Conservation (phyloP, 2,888 invertebrate genomes). For the Athetis lepigone region DNA sequence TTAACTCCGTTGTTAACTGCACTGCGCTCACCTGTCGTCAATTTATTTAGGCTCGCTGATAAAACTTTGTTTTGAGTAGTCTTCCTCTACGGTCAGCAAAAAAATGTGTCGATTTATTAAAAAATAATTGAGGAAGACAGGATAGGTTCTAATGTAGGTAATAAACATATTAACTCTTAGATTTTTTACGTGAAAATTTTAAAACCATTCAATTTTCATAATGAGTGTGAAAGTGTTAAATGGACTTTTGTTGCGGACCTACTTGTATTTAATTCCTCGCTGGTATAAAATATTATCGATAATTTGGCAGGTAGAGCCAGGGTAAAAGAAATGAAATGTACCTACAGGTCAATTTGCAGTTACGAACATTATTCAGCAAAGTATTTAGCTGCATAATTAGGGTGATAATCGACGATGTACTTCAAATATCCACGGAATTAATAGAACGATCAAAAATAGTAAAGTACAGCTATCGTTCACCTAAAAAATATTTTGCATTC, state of each 20-base stretch:
- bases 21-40: no score
- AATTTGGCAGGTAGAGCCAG: background rate
- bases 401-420: no score
- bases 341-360: background rate
- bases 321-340: constrained; percentile 20
- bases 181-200: background rate
- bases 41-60: no score
- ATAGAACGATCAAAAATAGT: no score
- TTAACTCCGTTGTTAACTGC: constrained; percentile 34
- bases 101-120: no score
- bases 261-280: background rate
- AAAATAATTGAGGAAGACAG: no score
- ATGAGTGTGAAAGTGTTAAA: background rate
- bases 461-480: no score
- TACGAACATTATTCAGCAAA: no score
- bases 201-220: background rate
- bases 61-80: constrained; percentile 17
- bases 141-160: no score
- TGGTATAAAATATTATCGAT: background rate
- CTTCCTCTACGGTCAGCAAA: background rate
- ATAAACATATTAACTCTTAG: no score
- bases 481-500: background rate
- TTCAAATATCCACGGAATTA: no score
- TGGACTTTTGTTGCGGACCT: background rate
- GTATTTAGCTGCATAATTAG: no score